Base-by-base conservation (phyloP, 2,113 vertebrate genomes). In the Oncorhynchus keta region DNA sequence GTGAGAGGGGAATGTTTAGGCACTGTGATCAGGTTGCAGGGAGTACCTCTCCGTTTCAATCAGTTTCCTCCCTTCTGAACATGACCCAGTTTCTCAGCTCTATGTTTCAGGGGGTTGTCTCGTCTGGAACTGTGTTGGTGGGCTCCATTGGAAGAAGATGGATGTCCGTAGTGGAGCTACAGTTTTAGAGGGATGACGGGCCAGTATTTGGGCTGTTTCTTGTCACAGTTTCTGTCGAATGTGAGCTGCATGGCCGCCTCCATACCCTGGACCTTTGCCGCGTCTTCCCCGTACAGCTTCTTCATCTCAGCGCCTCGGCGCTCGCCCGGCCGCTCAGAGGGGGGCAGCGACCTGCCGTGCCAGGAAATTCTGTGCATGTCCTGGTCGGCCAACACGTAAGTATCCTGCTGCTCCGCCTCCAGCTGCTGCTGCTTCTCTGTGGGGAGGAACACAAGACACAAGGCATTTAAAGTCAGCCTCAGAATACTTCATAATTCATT, bases 201-300 rank as follows among this genome's bases (percentile, higher is more conserved):
- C 98, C 98, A 98, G 88, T 97, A 99, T 79, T 96, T 99, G 18
- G 97, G 96, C 83, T 94, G 95, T 77, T 97, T 97, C 83, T 87
- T 89, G 92, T 99, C 97, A 81, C 96, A 97, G 84, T 95, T 95
- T 30, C 95, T 93, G 83, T 99, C 95, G 32, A 99, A 99, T 16
- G 81, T 90, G 70, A 99, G 96, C 86, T 98, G 98, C 93, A 99
- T 92, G 0, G 96, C 95, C 0, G 97, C 85, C 91, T 99, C 98
- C 96, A 98, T 98, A 61, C 95, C 98, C 87, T 94, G 91, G 84
- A 98, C 96, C 92, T 96, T 97, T 72, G 92, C 79, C 0, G 96
- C 91, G 2, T 94, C 91, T n/a, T 91, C 79, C 20, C 96, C 97
- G 0, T 97, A 99, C 0, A 99, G 89, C 73, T 84, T 93, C 90